A percentile compares a stretch with the other conserved stretches of the same genome.
These are phyloP conservation scores for Polymixis lichenea DNA, from an alignment of 2,888 invertebrate species.

Conservation along the genomic window DNA sequence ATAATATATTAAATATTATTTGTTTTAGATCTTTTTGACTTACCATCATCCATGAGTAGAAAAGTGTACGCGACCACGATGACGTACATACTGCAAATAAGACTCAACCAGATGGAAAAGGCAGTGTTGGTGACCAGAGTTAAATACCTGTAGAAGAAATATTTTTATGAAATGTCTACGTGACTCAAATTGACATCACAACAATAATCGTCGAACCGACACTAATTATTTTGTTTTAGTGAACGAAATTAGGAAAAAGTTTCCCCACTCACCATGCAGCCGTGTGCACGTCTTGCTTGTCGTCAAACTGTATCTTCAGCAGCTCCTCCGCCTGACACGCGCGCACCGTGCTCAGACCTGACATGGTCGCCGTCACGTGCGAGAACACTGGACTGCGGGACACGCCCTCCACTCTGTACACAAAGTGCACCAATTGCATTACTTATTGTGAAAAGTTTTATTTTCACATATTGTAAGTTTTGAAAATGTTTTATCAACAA, in stretches of 20 bases:
- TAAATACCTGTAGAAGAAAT: slow-evolving; percentile 85
- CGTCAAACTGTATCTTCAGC: slow-evolving; percentile 92
- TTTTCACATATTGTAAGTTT: not conserved
- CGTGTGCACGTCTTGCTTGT: slow-evolving; percentile 92
- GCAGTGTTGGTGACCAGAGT: slow-evolving; percentile 91
- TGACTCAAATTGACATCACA: not conserved
- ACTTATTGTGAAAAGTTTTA: not conserved
- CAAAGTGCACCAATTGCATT: not conserved
- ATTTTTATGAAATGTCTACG: no score
- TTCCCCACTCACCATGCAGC: slow-evolving; percentile 88
- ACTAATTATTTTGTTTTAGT: not conserved
- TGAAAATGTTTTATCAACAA: not conserved
- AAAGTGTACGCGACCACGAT: slow-evolving; percentile 92
- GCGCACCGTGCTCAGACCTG: slow-evolving; percentile 94
- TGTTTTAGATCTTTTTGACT: slow-evolving; percentile 52
- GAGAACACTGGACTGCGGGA: slow-evolving; percentile 96
- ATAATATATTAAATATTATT: not conserved
- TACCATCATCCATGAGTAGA: slow-evolving; percentile 91
- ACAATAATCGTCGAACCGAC: not conserved
- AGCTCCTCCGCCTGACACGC: slow-evolving; percentile 92
- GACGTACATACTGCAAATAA: slow-evolving; percentile 91
- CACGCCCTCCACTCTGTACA: slow-evolving; percentile 85
- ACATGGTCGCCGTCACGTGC: slow-evolving; percentile 94
- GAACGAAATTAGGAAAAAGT: not conserved
- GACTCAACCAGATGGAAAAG: slow-evolving; percentile 92